phyloP scores from a whole-genome alignment of 2,113 vertebrate genomes.

The Cygnus atratus region DNA sequence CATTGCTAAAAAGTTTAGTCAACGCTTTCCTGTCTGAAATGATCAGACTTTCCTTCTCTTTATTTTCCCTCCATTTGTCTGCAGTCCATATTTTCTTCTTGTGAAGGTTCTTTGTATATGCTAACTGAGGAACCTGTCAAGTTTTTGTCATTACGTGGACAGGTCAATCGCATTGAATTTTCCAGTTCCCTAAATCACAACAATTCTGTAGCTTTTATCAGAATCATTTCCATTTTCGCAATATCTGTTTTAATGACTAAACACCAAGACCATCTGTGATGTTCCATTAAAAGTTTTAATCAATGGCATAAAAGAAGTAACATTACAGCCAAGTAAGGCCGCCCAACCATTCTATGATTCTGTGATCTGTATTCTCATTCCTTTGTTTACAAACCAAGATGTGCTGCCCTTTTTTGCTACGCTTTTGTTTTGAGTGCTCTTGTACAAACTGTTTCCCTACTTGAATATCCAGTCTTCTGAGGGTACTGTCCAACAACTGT shows the following conservation, averaged over 20 bases:
- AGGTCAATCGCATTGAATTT: not conserved
- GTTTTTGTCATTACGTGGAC: not conserved
- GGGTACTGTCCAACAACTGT: not conserved
- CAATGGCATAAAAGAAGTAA: not conserved
- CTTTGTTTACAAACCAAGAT: not conserved
- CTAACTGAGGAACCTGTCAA: not conserved
- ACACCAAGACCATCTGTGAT: not conserved
- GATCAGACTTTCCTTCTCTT: not conserved
- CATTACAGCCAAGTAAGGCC: no score
- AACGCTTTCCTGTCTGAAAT: not conserved
- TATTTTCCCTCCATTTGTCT: fast-evolving
- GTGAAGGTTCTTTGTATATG: not conserved
- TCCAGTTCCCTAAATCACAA: not conserved
- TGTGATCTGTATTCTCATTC: not conserved
- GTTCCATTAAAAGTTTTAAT: not conserved
- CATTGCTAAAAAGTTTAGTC: not conserved
- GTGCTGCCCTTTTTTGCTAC: not conserved
- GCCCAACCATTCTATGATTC: no score
- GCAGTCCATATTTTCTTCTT: not conserved
- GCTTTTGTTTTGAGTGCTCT: not conserved
- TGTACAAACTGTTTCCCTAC: not conserved
- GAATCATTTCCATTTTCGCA: not conserved
- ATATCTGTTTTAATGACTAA: not conserved
- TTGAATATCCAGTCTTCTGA: not conserved
- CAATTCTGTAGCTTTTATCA: not conserved